Evolutionary conservation across 2,888 invertebrate genomes (phyloP).

Genomic region (Ryuthela nishihirai): DNA sequence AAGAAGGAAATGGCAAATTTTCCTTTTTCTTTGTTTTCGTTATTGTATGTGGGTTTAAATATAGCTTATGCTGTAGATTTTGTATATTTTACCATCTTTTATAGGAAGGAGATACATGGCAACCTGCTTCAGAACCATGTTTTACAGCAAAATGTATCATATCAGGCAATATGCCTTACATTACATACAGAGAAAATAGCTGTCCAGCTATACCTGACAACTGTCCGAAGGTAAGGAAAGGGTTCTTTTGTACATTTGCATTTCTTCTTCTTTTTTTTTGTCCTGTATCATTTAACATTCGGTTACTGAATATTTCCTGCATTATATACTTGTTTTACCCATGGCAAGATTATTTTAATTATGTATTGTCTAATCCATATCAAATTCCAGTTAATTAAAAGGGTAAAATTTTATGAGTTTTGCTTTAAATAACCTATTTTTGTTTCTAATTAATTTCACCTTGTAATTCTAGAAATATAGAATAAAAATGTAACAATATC

Average conservation of each 20-base stretch:
- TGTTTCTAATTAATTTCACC: too few relatives aligned
- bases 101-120: conserved; percentile 34
- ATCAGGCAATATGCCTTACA: conserved; percentile 18
- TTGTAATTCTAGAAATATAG: too few relatives aligned
- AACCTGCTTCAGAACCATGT: conserved; percentile 28
- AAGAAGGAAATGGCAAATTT: neutral
- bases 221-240: conserved; percentile 37
- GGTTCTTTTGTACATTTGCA: too few relatives aligned
- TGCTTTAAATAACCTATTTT: too few relatives aligned
- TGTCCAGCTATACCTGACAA: conserved; percentile 29
- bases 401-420: too few relatives aligned
- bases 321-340: too few relatives aligned
- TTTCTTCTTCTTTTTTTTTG: neutral
- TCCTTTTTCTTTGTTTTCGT: neutral
- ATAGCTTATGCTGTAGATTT: neutral
- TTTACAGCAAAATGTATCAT: conserved; percentile 32
- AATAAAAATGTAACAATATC: too few relatives aligned
- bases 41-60: neutral
- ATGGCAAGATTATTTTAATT: too few relatives aligned
- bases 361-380: too few relatives aligned
- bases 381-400: too few relatives aligned
- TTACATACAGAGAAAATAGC: conserved; percentile 16
- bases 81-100: neutral
- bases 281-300: too few relatives aligned
- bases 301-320: too few relatives aligned